Percentiles rank a stretch among this genome's conserved stretches.
Evolutionary conservation across 2,113 vertebrate species (phyloP).

Genomic region (Clupea harengus): DNA sequence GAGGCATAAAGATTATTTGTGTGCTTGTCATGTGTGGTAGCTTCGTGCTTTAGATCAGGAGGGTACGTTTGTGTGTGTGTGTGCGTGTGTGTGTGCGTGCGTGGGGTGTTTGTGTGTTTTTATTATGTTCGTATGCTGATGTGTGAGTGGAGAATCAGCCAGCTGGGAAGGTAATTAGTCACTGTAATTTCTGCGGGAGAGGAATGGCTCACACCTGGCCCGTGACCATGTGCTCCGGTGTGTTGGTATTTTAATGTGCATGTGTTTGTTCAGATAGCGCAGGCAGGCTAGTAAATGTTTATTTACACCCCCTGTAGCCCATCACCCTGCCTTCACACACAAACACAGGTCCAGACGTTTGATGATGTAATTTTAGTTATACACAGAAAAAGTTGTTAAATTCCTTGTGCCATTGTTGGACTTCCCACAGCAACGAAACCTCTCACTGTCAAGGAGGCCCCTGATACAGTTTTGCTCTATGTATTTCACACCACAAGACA

Average conservation of each 20-base stretch:
- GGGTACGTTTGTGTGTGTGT: neutral
- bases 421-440: no score
- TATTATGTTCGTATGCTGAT: constrained; percentile 25
- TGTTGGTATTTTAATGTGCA: neutral
- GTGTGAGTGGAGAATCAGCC: constrained; percentile 45
- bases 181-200: constrained; percentile 35
- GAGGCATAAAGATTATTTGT: constrained; percentile 9
- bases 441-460: no score
- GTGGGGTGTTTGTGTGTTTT: neutral
- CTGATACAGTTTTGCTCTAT: no score
- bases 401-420: no score
- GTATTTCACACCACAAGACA: no score
- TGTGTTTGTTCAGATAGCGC: neutral
- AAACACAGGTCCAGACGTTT: neutral
- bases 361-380: no score
- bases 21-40: neutral
- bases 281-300: neutral
- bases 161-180: constrained; percentile 58
- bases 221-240: neutral
- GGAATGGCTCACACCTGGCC: constrained; percentile 46
- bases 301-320: neutral
- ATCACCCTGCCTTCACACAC: neutral
- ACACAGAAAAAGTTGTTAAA: no score
- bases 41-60: neutral
- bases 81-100: constrained; percentile 21